Percentiles rank a stretch among this genome's conserved stretches.
phyloP scores from a whole-genome alignment of 2,797 vertebrate species.

The Chelonia mydas region DNA sequence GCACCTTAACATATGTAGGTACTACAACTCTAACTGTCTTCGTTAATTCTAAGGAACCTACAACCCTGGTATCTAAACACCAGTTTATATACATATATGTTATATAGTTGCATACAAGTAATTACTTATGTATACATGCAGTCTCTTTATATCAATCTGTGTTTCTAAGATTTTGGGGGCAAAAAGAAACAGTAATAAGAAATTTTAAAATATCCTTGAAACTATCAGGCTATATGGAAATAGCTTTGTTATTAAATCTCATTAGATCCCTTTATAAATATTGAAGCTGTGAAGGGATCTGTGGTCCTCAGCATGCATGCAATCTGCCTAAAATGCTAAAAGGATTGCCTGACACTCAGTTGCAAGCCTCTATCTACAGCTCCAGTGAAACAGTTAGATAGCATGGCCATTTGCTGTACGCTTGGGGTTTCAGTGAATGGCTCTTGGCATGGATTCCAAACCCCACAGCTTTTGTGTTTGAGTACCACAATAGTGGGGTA shows the following conservation, averaged over 20 bases:
- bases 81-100: not conserved
- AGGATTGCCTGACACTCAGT: not conserved
- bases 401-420: conserved; percentile 1
- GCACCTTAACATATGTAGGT: fast-evolving
- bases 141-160: not conserved
- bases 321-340: not conserved
- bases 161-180: not conserved
- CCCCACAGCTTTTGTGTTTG: conserved; percentile 48
- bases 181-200: not conserved
- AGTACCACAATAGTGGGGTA: conserved; percentile 73
- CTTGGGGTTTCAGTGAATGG: not conserved
- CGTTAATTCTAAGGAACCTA: not conserved
- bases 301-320: not conserved
- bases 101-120: not conserved
- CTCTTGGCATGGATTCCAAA: conserved; percentile 35
- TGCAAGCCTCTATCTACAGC: not conserved
- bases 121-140: not conserved
- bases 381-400: not conserved
- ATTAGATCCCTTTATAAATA: not conserved
- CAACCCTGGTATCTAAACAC: not conserved
- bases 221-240: not conserved
- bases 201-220: not conserved
- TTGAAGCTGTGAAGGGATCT: not conserved
- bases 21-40: not conserved
- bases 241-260: not conserved